Evolutionary conservation across 2,797 vertebrate genomes (phyloP), one percentile per base, ranked within the genome.

Genomic region (Lophotriccus pileatus): DNA sequence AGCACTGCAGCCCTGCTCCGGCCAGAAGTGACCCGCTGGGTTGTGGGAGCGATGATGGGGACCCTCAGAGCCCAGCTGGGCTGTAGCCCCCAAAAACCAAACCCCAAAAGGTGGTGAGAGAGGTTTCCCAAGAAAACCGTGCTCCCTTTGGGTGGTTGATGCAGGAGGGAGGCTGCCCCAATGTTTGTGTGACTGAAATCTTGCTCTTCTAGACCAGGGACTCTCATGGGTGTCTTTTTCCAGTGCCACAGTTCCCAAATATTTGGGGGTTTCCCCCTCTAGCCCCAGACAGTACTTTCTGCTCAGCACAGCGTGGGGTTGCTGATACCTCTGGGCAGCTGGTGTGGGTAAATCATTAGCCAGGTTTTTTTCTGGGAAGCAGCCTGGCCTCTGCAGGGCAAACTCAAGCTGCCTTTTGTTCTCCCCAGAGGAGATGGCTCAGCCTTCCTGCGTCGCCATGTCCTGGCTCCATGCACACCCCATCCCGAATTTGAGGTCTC

Each of bases 241-340:
- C 47, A 50, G n/a, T 47, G 64, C 13, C 24, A 49, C 2, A 4
- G 64, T 9, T 47, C 36, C 5, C n/a, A 82, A 5, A 4, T 56
- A 24, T 83, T 9, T 58, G 64, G 12, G 50, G 6, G 8, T 36
- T 37, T 5, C 7, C 32, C 15, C 15, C 9, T 37, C 53, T 8
- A 18, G 12, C 9, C 15, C 44, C 19, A 18, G 34, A 27, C 30
- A 55, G 43, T 12, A 2, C 46, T 44, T 80, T 46, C 44, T 12
- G 12, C 55, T 0, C 7, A 44, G 56, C 34, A 20, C 0, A 1
- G 18, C 0, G 1, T 17, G 30, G 21, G 14, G 4, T 5, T 17
- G 44, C 28, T 9, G 15, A 27, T 32, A 11, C 30, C 19, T 39
- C 28, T 2, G 6, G 28, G 58, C 28, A 60, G 53, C 39, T 36